Percentiles rank a stretch among this genome's conserved stretches.
Evolutionary conservation across 2,888 invertebrate species (phyloP).

Genomic region (Hipparchia semele): DNA sequence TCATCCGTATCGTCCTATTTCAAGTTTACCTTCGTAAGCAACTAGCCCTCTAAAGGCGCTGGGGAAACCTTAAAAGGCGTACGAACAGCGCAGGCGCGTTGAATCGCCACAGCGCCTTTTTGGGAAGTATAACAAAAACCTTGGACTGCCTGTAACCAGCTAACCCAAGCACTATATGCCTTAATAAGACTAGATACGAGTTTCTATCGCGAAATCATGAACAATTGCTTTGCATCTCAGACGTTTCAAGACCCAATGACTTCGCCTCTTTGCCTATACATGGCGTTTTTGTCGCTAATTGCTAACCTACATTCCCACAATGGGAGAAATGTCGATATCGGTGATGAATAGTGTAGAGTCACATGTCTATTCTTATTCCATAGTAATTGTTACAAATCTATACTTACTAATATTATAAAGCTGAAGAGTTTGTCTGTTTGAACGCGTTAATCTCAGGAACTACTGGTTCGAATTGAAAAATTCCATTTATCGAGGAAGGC

Average conservation of each 20-base stretch:
- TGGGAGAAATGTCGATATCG: conserved; percentile 37
- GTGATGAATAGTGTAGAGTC: conserved; percentile 6
- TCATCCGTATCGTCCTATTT: conserved; percentile 35
- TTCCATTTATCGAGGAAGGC: too few relatives aligned
- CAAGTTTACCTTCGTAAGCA: conserved; percentile 54
- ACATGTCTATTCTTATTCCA: conserved; percentile 6
- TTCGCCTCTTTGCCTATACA: conserved; percentile 27
- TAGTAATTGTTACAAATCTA: background rate
- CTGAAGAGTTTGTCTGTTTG: too few relatives aligned
- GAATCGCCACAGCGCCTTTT: conserved; percentile 64
- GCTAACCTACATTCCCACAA: conserved; percentile 39
- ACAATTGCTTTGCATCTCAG: conserved; percentile 39
- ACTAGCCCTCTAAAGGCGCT: conserved; percentile 65
- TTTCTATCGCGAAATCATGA: conserved; percentile 45
- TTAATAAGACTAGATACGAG: conserved; percentile 40
- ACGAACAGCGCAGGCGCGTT: conserved; percentile 58
- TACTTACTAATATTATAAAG: too few relatives aligned
- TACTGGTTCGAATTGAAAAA: too few relatives aligned
- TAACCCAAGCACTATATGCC: conserved; percentile 45
- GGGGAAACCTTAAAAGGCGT: conserved; percentile 72
- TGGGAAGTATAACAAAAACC: conserved; percentile 61
- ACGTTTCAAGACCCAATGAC: conserved; percentile 19
- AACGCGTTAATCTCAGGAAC: too few relatives aligned
- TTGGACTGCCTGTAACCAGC: conserved; percentile 53
- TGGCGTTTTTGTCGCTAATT: conserved; percentile 36